phyloP scores from a whole-genome alignment of 2,113 vertebrate genomes.

The Theristicus caerulescens region DNA sequence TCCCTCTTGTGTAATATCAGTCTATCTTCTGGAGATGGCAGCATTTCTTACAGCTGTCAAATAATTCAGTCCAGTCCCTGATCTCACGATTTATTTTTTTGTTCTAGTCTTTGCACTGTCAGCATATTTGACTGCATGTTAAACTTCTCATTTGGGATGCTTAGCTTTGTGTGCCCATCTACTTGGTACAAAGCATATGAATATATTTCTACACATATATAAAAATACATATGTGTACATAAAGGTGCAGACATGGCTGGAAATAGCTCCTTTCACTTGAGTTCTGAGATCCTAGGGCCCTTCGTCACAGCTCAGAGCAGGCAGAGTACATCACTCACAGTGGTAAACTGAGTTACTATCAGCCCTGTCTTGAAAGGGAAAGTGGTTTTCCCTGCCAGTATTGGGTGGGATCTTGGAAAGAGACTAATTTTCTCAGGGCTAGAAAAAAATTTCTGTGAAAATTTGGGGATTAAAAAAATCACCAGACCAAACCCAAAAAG shows the following conservation, averaged over 20 bases:
- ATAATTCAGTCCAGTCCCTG: neutral
- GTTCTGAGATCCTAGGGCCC: neutral
- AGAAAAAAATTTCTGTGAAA: neutral
- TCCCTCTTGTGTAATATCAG: neutral
- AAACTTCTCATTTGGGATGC: neutral
- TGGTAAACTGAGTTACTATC: neutral
- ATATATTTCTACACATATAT: neutral
- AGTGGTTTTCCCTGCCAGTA: neutral
- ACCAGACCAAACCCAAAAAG: neutral
- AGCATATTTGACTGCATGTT: neutral
- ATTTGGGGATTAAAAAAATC: neutral
- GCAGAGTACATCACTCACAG: neutral
- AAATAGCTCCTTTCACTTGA: neutral
- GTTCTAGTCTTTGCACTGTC: neutral
- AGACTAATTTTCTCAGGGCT: neutral
- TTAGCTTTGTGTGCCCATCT: neutral
- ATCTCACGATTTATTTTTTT: neutral
- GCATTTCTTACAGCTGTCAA: constrained; percentile 22
- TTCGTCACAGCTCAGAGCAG: neutral
- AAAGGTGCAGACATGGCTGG: neutral
- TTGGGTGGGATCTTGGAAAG: neutral
- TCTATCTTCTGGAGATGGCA: constrained; percentile 12
- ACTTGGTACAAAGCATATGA: neutral
- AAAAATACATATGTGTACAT: neutral
- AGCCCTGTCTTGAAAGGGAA: neutral